Percentiles rank a stretch among this genome's conserved stretches.
These are phyloP conservation scores for Gymnoscopelus microlampas DNA, from an alignment of 2,797 vertebrate species.

Conservation along the genomic window DNA sequence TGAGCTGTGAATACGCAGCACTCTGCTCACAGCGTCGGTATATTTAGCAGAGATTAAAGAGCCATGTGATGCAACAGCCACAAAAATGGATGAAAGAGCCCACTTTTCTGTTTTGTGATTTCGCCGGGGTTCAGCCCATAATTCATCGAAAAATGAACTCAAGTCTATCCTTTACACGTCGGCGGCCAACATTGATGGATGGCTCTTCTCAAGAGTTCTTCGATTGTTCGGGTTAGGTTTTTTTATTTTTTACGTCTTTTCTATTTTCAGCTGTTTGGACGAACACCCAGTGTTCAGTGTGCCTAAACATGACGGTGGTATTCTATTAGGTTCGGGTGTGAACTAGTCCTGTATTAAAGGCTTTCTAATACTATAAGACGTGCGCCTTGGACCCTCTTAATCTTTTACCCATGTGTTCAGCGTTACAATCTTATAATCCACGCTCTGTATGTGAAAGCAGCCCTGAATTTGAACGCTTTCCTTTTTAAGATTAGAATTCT, in stretches of 20 bases:
- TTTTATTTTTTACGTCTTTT: slow-evolving; percentile 13
- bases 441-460: slow-evolving; percentile 30
- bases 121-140: slow-evolving; percentile 33
- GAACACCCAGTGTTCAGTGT: background rate
- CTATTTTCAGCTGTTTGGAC: slow-evolving; percentile 2
- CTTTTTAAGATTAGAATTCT: slow-evolving; percentile 59
- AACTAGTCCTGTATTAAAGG: too few species aligned
- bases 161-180: slow-evolving; percentile 11
- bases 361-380: too few species aligned
- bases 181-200: slow-evolving; percentile 50
- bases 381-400: too few species aligned
- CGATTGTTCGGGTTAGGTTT: background rate
- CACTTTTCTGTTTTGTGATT: slow-evolving; percentile 48
- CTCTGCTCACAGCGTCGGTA: slow-evolving; percentile 61
- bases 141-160: slow-evolving; percentile 46
- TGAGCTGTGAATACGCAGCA: slow-evolving; percentile 58
- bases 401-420: too few species aligned
- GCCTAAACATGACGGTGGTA: too few species aligned
- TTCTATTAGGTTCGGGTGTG: too few species aligned
- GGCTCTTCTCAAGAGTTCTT: slow-evolving; percentile 39
- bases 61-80: slow-evolving; percentile 68
- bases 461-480: slow-evolving; percentile 40
- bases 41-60: slow-evolving; percentile 75
- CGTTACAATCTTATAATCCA: slow-evolving; percentile 19
- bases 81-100: slow-evolving; percentile 65